phyloP scores from a whole-genome alignment of 2,797 vertebrate genomes.

The Fundulus diaphanus region DNA sequence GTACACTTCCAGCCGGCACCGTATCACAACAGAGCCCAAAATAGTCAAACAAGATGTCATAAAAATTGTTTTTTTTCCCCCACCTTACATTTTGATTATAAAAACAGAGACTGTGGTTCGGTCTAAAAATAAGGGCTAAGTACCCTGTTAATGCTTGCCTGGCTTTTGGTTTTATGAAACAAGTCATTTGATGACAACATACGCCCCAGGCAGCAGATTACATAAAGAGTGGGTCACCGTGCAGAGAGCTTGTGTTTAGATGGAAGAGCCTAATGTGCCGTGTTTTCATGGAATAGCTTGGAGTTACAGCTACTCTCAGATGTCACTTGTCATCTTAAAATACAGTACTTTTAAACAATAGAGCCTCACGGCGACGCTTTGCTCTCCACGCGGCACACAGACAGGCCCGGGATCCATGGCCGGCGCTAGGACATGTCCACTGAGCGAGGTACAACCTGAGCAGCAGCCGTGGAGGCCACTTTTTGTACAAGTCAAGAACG shows the following conservation, averaged over 20 bases:
- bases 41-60: constrained; percentile 45
- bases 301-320: constrained; percentile 10
- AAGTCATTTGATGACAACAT: constrained; percentile 42
- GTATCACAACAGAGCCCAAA: not conserved
- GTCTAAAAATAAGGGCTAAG: constrained; percentile 74
- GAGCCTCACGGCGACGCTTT: constrained; percentile 32
- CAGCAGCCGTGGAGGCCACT: constrained; percentile 19
- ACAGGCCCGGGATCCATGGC: constrained; percentile 39
- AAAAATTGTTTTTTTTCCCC: constrained; percentile 8
- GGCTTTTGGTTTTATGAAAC: constrained; percentile 40
- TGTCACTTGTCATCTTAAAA: constrained; percentile 24
- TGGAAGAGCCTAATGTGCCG: not conserved
- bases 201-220: constrained; percentile 29
- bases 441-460: constrained; percentile 3
- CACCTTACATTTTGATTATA: constrained; percentile 24
- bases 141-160: constrained; percentile 33
- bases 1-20: not conserved
- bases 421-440: constrained; percentile 9
- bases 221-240: constrained; percentile 36
- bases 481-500: constrained; percentile 13
- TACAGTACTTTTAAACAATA: constrained; percentile 18
- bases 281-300: constrained; percentile 4
- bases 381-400: constrained; percentile 31
- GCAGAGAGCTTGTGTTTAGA: constrained; percentile 4
- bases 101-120: constrained; percentile 59